Evolutionary conservation across 2,888 invertebrate genomes (phyloP).

Genomic region (Nemapogon koenigi): DNA sequence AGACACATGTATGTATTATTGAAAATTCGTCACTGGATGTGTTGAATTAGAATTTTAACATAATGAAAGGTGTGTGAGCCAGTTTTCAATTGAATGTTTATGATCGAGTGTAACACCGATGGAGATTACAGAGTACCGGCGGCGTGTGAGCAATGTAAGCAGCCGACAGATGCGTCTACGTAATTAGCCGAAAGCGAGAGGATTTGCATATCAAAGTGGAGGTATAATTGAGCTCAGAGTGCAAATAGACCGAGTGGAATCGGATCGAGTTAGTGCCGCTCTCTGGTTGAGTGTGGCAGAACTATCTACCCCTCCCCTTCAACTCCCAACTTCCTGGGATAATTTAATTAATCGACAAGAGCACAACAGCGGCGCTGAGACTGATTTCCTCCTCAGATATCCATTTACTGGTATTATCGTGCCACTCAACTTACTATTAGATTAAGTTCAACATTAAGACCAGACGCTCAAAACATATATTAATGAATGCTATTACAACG

Average conservation of each 20-base stretch:
- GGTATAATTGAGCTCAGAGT: slow-evolving; percentile 55
- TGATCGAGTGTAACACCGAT: no score
- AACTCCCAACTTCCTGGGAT: slow-evolving; percentile 37
- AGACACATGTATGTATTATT: no score
- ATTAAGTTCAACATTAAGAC: slow-evolving; percentile 33
- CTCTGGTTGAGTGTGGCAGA: slow-evolving; percentile 35
- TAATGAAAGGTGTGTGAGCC: no score
- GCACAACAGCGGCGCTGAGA: slow-evolving; percentile 38
- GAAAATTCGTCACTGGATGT: no score
- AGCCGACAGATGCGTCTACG: slow-evolving; percentile 47
- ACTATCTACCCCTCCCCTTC: slow-evolving; percentile 16
- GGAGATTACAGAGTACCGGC: no score
- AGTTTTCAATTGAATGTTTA: no score
- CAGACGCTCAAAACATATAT: slow-evolving; percentile 21
- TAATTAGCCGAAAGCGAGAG: slow-evolving; percentile 55
- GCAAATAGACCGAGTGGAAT: slow-evolving; percentile 59
- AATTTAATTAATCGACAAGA: slow-evolving; percentile 57
- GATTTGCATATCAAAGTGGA: slow-evolving; percentile 62
- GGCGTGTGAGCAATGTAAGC: slow-evolving; percentile 13
- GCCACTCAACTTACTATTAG: slow-evolving; percentile 42
- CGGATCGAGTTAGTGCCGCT: slow-evolving; percentile 54
- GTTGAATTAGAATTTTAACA: no score
- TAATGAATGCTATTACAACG: slow-evolving; percentile 14
- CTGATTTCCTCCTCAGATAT: slow-evolving; percentile 54
- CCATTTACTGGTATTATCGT: slow-evolving; percentile 50